These are phyloP conservation scores for Zosterops hypoxanthus DNA, from an alignment of 2,113 vertebrate genomes.

Conservation along the genomic window DNA sequence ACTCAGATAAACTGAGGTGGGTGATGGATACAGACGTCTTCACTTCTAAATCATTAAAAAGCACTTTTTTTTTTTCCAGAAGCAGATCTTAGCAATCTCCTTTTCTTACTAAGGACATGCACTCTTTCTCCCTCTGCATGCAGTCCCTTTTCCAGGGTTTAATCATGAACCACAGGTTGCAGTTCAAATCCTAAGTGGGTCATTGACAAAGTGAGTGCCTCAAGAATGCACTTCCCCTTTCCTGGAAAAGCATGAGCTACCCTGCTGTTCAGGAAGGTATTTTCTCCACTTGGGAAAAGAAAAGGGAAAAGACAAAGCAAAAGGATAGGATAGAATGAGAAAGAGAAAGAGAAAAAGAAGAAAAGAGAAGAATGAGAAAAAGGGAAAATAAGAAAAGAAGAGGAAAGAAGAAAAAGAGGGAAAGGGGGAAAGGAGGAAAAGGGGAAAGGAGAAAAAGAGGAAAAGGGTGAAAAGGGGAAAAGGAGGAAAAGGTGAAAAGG, in stretches of 20 bases:
- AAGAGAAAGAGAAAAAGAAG: neutral
- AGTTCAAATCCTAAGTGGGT: neutral
- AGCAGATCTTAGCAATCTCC: neutral
- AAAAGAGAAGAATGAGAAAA: neutral
- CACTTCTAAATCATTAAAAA: neutral
- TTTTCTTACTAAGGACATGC: neutral
- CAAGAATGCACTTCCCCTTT: rapidly evolving
- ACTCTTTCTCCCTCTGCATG: neutral
- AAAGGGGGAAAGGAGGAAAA: too few relatives aligned
- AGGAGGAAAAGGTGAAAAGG: neutral
- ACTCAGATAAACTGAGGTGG: neutral
- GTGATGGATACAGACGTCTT: neutral
- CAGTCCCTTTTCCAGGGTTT: neutral
- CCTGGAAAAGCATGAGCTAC: neutral
- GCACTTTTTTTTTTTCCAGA: neutral
- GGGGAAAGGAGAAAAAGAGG: neutral
- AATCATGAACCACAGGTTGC: neutral
- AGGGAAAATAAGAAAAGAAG: neutral
- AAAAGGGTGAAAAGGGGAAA: neutral
- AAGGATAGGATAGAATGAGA: neutral
- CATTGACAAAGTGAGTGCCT: neutral
- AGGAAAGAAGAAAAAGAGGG: too few relatives aligned
- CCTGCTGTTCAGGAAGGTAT: neutral
- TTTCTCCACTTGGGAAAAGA: neutral
- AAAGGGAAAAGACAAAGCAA: neutral